phyloP scores from a whole-genome alignment of 2,797 vertebrate genomes.

The Paratrypauchen microcephalus region DNA sequence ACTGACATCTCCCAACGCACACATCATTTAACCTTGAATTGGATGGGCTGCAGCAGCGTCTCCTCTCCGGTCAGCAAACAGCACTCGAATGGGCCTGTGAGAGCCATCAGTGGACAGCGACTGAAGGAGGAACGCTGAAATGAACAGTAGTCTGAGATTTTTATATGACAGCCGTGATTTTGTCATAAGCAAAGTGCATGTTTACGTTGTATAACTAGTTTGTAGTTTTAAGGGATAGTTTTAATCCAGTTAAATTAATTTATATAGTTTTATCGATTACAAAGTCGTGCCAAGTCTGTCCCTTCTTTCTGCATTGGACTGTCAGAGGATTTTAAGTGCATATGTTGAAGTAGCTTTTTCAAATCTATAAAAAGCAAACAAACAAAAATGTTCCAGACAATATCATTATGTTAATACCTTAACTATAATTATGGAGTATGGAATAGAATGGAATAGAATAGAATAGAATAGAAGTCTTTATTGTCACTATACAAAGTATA shows the following conservation, averaged over 20 bases:
- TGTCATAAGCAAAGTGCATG: constrained; percentile 5
- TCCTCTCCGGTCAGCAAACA: constrained; percentile 54
- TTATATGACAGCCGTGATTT: constrained; percentile 20
- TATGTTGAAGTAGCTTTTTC: not conserved
- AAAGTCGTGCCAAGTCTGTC: no score
- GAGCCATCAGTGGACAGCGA: constrained; percentile 27
- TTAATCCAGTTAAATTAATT: no score
- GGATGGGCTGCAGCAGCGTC: constrained; percentile 46
- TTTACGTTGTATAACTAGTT: no score
- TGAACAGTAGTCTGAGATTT: constrained; percentile 11
- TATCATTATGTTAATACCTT: not conserved
- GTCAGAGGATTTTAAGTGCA: no score
- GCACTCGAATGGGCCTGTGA: constrained; percentile 44
- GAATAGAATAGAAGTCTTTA: no score
- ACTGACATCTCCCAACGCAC: constrained; percentile 53
- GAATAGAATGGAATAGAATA: no score
- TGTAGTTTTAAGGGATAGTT: no score
- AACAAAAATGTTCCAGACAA: no score
- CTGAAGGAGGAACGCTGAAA: constrained; percentile 26
- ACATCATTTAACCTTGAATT: constrained; percentile 65
- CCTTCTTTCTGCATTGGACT: no score
- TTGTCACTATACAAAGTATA: no score
- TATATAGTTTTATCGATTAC: no score
- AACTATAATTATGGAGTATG: not conserved
- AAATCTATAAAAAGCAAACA: not conserved